Evolutionary conservation across 2,888 invertebrate genomes (phyloP).

Genomic region (Enoplolaimus lenunculus): DNA sequence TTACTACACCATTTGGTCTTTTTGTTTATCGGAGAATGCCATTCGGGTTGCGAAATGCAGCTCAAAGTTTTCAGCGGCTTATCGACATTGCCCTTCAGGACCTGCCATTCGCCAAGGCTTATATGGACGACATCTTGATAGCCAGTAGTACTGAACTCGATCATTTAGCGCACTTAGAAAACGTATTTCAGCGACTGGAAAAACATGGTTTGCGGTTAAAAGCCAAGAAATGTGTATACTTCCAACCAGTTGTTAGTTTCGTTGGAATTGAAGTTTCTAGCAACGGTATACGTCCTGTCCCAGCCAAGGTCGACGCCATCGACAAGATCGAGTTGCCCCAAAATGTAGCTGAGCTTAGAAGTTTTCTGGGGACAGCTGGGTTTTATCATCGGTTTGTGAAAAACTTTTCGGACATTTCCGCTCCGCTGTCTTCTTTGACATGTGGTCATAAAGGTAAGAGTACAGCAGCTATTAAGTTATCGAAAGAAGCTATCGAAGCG

Average conservation of each 20-base stretch:
- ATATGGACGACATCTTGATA: slow-evolving; percentile 28
- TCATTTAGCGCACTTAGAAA: slow-evolving; percentile 23
- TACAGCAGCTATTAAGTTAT: not conserved
- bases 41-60: slow-evolving; percentile 30
- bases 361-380: not conserved
- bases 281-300: not conserved
- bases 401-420: not conserved
- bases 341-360: not conserved
- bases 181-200: not conserved
- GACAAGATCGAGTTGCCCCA: not conserved
- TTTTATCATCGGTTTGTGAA: slow-evolving; percentile 5
- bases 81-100: slow-evolving; percentile 27
- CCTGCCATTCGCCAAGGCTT: slow-evolving; percentile 24
- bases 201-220: not conserved
- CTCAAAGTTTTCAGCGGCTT: slow-evolving; percentile 28
- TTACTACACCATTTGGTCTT: slow-evolving; percentile 26
- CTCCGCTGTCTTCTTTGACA: not conserved
- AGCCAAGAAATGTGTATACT: not conserved
- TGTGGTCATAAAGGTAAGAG: not conserved
- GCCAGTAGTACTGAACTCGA: slow-evolving; percentile 23
- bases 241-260: not conserved
- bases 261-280: not conserved
- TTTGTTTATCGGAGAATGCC: slow-evolving; percentile 31
- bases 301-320: not conserved
- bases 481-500: not conserved